phyloP scores from a whole-genome alignment of 2,113 vertebrate species.

The Chelonoidis abingdonii region DNA sequence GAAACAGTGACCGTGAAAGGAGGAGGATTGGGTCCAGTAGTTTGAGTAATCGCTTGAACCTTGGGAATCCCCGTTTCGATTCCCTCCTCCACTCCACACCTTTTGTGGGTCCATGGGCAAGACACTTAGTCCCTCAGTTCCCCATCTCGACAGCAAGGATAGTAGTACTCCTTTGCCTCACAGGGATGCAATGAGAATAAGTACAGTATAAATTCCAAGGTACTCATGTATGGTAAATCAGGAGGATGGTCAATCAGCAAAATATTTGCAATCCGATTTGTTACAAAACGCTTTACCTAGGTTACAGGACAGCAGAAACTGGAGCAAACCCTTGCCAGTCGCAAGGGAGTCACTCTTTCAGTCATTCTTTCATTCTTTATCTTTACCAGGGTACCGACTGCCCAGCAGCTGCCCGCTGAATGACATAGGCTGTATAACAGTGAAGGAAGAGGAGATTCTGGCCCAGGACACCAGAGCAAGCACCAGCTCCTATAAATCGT shows the following conservation, averaged over 20 bases:
- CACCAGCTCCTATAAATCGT: neutral
- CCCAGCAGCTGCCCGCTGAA: neutral
- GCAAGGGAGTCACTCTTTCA: neutral
- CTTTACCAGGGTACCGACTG: too few species aligned
- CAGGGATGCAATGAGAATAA: neutral
- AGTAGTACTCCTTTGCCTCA: neutral
- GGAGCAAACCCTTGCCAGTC: neutral
- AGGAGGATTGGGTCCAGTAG: neutral
- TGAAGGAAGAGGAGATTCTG: neutral
- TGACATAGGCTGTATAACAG: neutral
- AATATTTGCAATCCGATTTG: neutral
- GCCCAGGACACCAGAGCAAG: neutral
- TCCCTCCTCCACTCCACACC: neutral
- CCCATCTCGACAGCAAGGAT: neutral
- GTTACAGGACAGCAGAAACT: too few species aligned
- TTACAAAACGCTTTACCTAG: neutral
- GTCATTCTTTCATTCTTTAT: neutral
- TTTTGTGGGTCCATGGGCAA: fast-evolving
- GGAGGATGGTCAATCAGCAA: neutral
- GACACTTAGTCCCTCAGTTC: neutral
- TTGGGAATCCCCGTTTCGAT: neutral
- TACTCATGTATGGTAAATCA: neutral
- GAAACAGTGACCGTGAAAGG: neutral
- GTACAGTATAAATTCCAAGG: neutral
- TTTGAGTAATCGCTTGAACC: neutral